Evolutionary conservation across 1,140 invertebrate species (phyloP), one percentile per base, ranked within the genome.

Genomic region (Campoletis sonorensis): DNA sequence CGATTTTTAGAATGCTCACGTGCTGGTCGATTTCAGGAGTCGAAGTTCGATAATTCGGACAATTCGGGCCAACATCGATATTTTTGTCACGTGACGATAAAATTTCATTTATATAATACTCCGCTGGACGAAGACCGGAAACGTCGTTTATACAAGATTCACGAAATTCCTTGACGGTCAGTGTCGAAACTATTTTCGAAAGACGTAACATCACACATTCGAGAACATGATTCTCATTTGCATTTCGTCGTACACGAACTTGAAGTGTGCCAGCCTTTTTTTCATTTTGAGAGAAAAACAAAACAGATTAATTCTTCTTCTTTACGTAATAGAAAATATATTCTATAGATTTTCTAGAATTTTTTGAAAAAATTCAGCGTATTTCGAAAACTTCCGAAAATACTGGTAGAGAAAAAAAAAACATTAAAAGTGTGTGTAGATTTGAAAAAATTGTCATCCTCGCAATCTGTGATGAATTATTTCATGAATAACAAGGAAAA

Each of bases 151-250:
- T 72, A 33, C 37, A 70, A 7, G 82, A 71, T 45, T 87, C 86
- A 15, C 79, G 61, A 83, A 94, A 93, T 76, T 95, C 93, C 86
- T 94, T 93, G 23, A 95, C 92, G 1, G 93, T 94, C n/a, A 95
- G 88, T 13, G 90, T 89, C 27, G 92, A 90, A 10, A 95, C 93
- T 40, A 95, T 86, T 72, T 91, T 92, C 16, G 93, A 93, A 5
- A 95, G 90, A 70, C 94, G 92, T 82, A 93, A 93, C 81, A 93
- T 92, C 27, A 95, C 93, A 85, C 94, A 93, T 10, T 92, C 92
- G 37, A 95, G 86, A 13, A 95, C 94, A 80, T 94, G 85, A 86
- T 95, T 94, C 87, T 95, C 95, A 88, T 95, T 93, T 7, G 94
- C 95, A 89, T 95, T 94, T 49, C 94, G 87, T 75, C 94, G 86